Conservation (phyloP, 2,113 vertebrate genomes). For the Planiliza haematocheilus region DNA sequence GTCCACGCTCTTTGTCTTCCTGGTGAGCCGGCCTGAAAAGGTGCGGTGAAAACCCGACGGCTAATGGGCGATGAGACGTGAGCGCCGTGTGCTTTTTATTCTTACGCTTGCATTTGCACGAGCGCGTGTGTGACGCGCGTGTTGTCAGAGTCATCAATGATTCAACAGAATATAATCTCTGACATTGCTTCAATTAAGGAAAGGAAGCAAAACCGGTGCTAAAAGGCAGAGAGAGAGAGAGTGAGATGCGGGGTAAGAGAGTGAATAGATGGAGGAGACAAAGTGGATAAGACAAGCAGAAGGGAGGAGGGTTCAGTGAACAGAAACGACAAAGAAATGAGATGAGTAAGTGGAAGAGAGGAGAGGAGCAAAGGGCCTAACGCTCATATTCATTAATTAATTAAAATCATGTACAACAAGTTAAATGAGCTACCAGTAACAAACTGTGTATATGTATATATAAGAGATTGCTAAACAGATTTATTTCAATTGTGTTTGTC, state of each 20-base stretch:
- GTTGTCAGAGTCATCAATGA: constrained; percentile 58
- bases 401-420: neutral
- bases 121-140: neutral
- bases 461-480: constrained; percentile 1
- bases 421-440: neutral
- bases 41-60: constrained; percentile 9
- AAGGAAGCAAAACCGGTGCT: constrained; percentile 46
- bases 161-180: constrained; percentile 43
- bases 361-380: neutral
- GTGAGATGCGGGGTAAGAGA: constrained; percentile 39
- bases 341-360: constrained; percentile 40
- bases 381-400: neutral
- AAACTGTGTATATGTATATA: neutral
- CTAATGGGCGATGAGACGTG: constrained; percentile 30
- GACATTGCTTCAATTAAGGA: constrained; percentile 50
- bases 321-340: constrained; percentile 37
- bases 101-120: constrained; percentile 1
- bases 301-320: constrained; percentile 49
- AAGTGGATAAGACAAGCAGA: constrained; percentile 60
- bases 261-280: constrained; percentile 54
- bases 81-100: neutral
- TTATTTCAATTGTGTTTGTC: neutral
- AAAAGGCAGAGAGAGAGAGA: constrained; percentile 49
- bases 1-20: neutral
- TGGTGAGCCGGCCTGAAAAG: constrained; percentile 1